These are phyloP conservation scores for Crotalus horridus DNA, from an alignment of 2,113 vertebrate genomes.

Conservation along the genomic window DNA sequence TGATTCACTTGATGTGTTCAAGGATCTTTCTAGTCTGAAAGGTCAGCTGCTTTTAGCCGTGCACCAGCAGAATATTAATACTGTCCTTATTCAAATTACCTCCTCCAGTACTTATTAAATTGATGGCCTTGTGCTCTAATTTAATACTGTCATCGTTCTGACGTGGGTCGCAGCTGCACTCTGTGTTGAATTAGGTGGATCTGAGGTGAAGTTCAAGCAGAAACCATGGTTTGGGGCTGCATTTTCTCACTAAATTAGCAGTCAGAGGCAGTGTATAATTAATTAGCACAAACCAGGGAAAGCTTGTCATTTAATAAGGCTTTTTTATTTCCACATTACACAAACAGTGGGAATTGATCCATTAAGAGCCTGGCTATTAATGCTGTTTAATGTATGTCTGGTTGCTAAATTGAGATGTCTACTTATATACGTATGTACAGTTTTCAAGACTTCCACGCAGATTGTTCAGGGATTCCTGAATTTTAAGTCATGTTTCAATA, in stretches of 20 bases:
- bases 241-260: slow-evolving; percentile 91
- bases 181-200: slow-evolving; percentile 83
- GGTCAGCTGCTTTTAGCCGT: slow-evolving; percentile 98
- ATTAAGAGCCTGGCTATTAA: slow-evolving; percentile 90
- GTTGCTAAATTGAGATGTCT: slow-evolving; percentile 85
- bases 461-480: slow-evolving; percentile 73
- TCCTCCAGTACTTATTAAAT: slow-evolving; percentile 97
- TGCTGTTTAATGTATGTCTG: slow-evolving; percentile 89
- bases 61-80: slow-evolving; percentile 97
- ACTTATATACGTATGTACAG: slow-evolving; percentile 74
- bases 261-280: slow-evolving; percentile 86
- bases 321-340: slow-evolving; percentile 83
- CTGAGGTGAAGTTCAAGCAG: slow-evolving; percentile 89
- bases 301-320: slow-evolving; percentile 96
- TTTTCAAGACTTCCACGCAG: slow-evolving; percentile 71
- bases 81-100: slow-evolving; percentile 98
- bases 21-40: slow-evolving; percentile 97
- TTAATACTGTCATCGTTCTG: slow-evolving; percentile 89
- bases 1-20: slow-evolving; percentile 92
- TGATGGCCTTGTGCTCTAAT: slow-evolving; percentile 94
- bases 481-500: slow-evolving; percentile 76
- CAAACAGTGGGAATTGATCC: slow-evolving; percentile 92
- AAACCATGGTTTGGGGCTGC: slow-evolving; percentile 82
- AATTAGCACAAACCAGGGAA: slow-evolving; percentile 91
- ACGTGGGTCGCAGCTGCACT: slow-evolving; percentile 83